Percentiles rank a stretch among this genome's conserved stretches.
Conservation (phyloP, 2,888 invertebrate species). For the Catotricha subobsoleta region DNA sequence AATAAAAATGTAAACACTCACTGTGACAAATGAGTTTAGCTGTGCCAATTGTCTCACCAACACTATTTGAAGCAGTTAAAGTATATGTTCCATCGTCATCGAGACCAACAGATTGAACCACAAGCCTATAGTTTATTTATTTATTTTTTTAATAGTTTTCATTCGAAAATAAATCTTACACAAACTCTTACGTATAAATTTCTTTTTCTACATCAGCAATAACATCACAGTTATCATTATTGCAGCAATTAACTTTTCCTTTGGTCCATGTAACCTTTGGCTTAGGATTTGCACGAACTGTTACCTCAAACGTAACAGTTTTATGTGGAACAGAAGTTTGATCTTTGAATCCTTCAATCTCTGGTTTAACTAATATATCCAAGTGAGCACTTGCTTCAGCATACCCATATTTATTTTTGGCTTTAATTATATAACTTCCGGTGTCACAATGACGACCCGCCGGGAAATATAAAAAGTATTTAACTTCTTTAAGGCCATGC, state of each 20-base stretch:
- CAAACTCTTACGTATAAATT: constrained; percentile 22
- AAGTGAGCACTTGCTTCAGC: constrained; percentile 53
- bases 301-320: constrained; percentile 57
- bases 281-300: constrained; percentile 74
- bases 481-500: constrained; percentile 64
- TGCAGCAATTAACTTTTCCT: constrained; percentile 26
- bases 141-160: constrained; percentile 10
- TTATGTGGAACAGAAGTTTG: constrained; percentile 57
- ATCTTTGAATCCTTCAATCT: constrained; percentile 58
- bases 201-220: constrained; percentile 29
- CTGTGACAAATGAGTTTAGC: constrained; percentile 56
- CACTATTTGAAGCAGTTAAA: constrained; percentile 56
- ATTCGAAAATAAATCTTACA: not conserved
- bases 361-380: constrained; percentile 62
- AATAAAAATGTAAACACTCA: constrained; percentile 24
- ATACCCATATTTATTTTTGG: constrained; percentile 65
- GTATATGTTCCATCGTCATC: constrained; percentile 65
- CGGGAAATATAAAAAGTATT: constrained; percentile 58
- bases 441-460: constrained; percentile 52
- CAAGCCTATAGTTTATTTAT: constrained; percentile 41
- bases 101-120: constrained; percentile 48
- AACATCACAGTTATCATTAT: constrained; percentile 29
- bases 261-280: constrained; percentile 68
- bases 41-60: constrained; percentile 51
- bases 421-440: constrained; percentile 63